Base-by-base conservation (phyloP, 2,113 vertebrate species). In the Ochotona curzoniae region DNA sequence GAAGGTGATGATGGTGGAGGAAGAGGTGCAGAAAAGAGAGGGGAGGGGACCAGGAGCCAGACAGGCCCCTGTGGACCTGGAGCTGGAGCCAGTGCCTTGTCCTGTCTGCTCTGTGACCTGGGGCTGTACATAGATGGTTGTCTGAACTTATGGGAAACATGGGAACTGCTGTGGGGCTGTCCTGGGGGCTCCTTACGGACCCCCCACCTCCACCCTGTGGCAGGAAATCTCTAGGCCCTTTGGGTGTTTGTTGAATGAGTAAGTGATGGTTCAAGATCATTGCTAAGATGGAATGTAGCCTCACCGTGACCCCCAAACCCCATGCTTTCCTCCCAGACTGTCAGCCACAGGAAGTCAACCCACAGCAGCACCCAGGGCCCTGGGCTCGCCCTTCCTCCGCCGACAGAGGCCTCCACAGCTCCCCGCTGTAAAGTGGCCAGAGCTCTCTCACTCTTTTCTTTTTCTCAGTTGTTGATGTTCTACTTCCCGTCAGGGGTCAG, bases 1-100 rank as follows among this genome's bases (percentile, higher is more conserved):
- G 79, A 89, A 28, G 51, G 25, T 28, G 90, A 44, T 0, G 10
- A 23, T 44, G 82, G 66, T 0, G 10, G 26, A n/a, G 82, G 66
- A 25, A 28, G 30, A 13, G 54, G 0, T 35, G 38, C 7, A 20
- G n/a, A 7, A 20, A 7, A 38, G 35, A 12, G 57, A 7, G 54
- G 38, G 25, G 13, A 1, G 0, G 2, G 78, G 51, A 35, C 44
- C 7, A 35, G 7, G 44, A 70, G 47, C 18, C 47, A 14, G 51
- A 47, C 60, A 61, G 86, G 17, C 75, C 67, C 44, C 71, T 49
- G 66, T 80, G 82, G 54, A 60, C 49, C 63, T 8, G 61, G 74
- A 49, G 11, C 26, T 0, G 0, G 15, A 66, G 71, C 61, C 86
- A 61, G 35, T 25, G 49, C 18, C 49, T 54, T 8, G 2, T 12